Percentiles rank a stretch among this genome's conserved stretches.
These are phyloP conservation scores for Chlorops oryzae DNA, from an alignment of 1,140 invertebrate genomes.

Conservation along the genomic window DNA sequence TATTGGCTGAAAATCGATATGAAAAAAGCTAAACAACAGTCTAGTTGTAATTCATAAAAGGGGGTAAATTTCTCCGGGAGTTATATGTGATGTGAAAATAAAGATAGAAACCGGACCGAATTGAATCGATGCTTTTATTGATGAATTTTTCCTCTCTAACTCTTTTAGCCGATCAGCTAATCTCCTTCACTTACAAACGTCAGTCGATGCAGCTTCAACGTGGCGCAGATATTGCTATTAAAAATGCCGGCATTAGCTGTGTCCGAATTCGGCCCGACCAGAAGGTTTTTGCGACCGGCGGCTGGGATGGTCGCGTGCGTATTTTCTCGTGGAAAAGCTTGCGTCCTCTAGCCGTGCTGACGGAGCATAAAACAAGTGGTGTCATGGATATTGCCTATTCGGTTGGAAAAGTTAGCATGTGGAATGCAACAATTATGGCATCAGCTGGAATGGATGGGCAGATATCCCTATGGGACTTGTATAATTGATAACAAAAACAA, in stretches of 20 bases:
- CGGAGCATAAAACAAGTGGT: slow-evolving; percentile 58
- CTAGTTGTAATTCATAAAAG: too few relatives aligned
- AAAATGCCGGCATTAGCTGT: slow-evolving; percentile 65
- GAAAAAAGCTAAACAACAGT: too few relatives aligned
- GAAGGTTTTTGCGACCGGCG: slow-evolving; percentile 67
- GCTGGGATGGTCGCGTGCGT: slow-evolving; percentile 70
- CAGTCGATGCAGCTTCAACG: slow-evolving; percentile 54
- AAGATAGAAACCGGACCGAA: too few relatives aligned
- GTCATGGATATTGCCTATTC: slow-evolving; percentile 66
- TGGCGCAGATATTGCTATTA: slow-evolving; percentile 57
- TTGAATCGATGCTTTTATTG: too few relatives aligned
- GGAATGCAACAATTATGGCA: slow-evolving; percentile 67
- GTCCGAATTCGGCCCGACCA: slow-evolving; percentile 64
- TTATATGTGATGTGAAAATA: too few relatives aligned
- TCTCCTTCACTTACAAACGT: slow-evolving; percentile 41
- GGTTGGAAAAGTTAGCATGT: slow-evolving; percentile 54
- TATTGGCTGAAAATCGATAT: too few relatives aligned
- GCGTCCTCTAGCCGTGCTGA: slow-evolving; percentile 65
- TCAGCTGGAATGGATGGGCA: slow-evolving; percentile 62
- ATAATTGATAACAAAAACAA: too few relatives aligned
- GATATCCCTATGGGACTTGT: slow-evolving; percentile 70
- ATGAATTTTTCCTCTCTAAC: too few relatives aligned
- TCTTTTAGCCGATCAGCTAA: slow-evolving; percentile 48
- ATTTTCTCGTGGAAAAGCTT: slow-evolving; percentile 74
- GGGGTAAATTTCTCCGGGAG: too few relatives aligned